phyloP scores from a whole-genome alignment of 2,888 invertebrate genomes.

The Stenodema calcarata region DNA sequence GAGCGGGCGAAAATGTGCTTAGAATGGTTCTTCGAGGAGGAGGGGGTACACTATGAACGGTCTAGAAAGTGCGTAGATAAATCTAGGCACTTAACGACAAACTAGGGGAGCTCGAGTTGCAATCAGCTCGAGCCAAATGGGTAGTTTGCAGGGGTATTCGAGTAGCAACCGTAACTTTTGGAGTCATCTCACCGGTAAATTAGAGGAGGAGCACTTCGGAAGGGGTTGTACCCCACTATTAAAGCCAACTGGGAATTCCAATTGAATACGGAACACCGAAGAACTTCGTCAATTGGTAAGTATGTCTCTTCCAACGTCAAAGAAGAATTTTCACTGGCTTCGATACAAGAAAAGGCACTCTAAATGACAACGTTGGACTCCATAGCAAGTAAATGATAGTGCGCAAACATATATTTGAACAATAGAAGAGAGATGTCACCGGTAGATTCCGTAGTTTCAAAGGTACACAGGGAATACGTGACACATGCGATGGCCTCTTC shows the following conservation, averaged over 20 bases:
- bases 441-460: neutral
- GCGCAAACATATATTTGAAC: neutral
- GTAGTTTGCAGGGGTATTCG: neutral
- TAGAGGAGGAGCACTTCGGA: neutral
- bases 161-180: neutral
- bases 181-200: neutral
- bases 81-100: neutral
- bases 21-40: neutral
- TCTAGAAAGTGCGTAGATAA: neutral
- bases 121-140: constrained; percentile 4
- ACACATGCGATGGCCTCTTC: neutral
- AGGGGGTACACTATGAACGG: neutral
- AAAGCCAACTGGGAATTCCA: neutral
- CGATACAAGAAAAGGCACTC: too few relatives aligned
- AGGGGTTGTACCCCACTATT: neutral
- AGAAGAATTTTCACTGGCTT: neutral
- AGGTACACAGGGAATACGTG: neutral
- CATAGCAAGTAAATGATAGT: neutral
- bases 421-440: neutral
- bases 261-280: neutral
- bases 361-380: too few relatives aligned
- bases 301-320: neutral
- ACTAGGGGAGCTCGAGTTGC: neutral
- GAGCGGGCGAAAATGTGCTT: constrained; percentile 8
- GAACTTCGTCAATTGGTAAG: neutral